Evolutionary conservation across 64 coral and sea anemone genomes (phyloP).

Genomic region (Acropora tenuis): DNA sequence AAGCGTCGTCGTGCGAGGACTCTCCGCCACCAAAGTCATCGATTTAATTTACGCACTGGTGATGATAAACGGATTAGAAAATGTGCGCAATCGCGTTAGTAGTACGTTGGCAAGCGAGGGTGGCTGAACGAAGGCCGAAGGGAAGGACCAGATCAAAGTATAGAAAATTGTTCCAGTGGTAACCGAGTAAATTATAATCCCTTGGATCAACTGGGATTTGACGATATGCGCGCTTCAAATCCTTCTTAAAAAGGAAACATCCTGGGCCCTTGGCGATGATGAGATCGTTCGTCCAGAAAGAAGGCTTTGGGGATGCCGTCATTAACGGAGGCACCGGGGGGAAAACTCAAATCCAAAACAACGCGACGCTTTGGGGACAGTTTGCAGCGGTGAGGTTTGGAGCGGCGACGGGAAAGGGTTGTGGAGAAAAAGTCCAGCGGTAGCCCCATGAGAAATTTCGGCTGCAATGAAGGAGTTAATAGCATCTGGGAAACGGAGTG

Average conservation of each 20-base stretch:
- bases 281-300: too few species aligned
- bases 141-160: conserved; percentile 50
- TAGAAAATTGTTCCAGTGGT: conserved; percentile 22
- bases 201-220: conserved; percentile 36
- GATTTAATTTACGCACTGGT: conserved; percentile 19
- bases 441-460: too few species aligned
- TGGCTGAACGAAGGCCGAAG: conserved; percentile 53
- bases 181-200: conserved; percentile 42
- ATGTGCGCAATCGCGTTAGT: conserved; percentile 72
- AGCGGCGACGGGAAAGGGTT: too few species aligned
- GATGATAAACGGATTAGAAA: not conserved
- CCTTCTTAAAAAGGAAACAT: conserved; percentile 40
- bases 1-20: not conserved
- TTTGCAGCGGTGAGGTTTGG: too few species aligned
- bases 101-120: conserved; percentile 57
- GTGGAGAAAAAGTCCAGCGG: too few species aligned
- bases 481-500: not conserved
- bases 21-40: conserved; percentile 60
- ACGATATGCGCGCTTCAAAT: conserved; percentile 48
- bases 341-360: too few species aligned
- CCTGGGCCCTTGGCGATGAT: conserved; percentile 13
- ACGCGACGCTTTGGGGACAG: too few species aligned
- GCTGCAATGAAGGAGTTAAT: too few species aligned
- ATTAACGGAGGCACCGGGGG: too few species aligned
- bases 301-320: too few species aligned